Base-by-base conservation (phyloP, 1,140 invertebrate genomes). In the Ylistrum balloti region DNA sequence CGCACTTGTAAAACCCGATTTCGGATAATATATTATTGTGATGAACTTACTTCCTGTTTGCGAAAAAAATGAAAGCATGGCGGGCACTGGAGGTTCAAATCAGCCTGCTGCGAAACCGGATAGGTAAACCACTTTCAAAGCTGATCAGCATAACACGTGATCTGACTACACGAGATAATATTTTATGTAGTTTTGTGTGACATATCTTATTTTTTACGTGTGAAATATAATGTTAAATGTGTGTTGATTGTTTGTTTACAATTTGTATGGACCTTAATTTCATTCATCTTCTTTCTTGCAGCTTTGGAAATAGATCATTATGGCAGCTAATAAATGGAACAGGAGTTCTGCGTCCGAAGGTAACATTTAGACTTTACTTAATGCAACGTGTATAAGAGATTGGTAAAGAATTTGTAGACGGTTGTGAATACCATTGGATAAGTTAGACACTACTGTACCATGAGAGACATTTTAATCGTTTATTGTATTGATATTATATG, bases 311-410 rank as follows among this genome's bases (percentile, higher is more conserved):
- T 56, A 93, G 94, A 91, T 93, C 93, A 28, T 88, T 96, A 28
- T 96, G 95, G 95, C 94, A 95, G 74, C 91, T 95, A 33, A 94
- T 96, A 45, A 95, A 94, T 92, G 95, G 95, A 22, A 93, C 94
- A 45, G 94, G 95, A 13, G 89, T 94, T 74, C 91, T 95, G 13
- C 93, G 95, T 86, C 94, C 94, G 87, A 92, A 95, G 93, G 95
- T 95, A 94, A 28, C n/a, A 86, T 88, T 88, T 10, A 33, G 32
- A n/a, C n/a, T n/a, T n/a, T n/a, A n/a, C n/a, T n/a, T n/a, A n/a
- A n/a, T n/a, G n/a, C n/a, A n/a, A n/a, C n/a, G n/a, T n/a, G n/a
- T n/a, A n/a, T n/a, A n/a, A n/a, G n/a, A n/a, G n/a, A n/a, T n/a
- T n/a, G n/a, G n/a, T n/a, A n/a, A n/a, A n/a, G n/a, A n/a, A n/a